Conservation (phyloP, 92 coral and sea anemone species). For the Pocillopora meandrina region DNA sequence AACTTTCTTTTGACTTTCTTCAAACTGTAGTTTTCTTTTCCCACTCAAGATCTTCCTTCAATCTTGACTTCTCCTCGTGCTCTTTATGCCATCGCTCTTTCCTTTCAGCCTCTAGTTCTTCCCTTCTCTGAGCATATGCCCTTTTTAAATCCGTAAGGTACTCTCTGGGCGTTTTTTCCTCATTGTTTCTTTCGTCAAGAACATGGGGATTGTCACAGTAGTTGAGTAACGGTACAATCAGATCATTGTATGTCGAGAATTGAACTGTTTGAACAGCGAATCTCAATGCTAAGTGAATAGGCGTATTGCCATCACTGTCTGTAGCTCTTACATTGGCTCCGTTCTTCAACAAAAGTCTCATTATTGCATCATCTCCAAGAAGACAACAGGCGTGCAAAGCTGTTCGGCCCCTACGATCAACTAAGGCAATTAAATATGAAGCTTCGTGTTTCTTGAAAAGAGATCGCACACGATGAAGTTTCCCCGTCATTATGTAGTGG, state of each 20-base stretch:
- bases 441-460: conserved; percentile 61
- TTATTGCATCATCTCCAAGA: conserved; percentile 83
- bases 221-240: conserved; percentile 72
- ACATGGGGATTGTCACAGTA: conserved; percentile 37
- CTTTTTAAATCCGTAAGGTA: conserved; percentile 57
- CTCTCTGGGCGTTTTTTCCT: conserved; percentile 66
- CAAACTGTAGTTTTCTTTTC: conserved; percentile 77
- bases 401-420: conserved; percentile 68
- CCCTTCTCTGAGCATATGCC: conserved; percentile 18
- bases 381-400: conserved; percentile 83
- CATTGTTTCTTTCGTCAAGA: conserved; percentile 54
- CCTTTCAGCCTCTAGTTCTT: conserved; percentile 36
- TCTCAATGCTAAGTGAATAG: conserved; percentile 85
- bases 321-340: conserved; percentile 71
- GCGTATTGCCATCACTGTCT: conserved; percentile 78
- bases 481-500: conserved; percentile 76
- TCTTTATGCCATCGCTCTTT: conserved; percentile 42
- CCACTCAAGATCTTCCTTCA: conserved; percentile 79
- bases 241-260: conserved; percentile 50
- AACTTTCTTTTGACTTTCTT: conserved; percentile 75
- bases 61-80: conserved; percentile 33
- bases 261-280: conserved; percentile 66
- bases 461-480: conserved; percentile 75
- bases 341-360: conserved; percentile 61
- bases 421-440: conserved; percentile 53